phyloP scores from a whole-genome alignment of 2,113 vertebrate genomes.

The Phylloscopus trochilus region DNA sequence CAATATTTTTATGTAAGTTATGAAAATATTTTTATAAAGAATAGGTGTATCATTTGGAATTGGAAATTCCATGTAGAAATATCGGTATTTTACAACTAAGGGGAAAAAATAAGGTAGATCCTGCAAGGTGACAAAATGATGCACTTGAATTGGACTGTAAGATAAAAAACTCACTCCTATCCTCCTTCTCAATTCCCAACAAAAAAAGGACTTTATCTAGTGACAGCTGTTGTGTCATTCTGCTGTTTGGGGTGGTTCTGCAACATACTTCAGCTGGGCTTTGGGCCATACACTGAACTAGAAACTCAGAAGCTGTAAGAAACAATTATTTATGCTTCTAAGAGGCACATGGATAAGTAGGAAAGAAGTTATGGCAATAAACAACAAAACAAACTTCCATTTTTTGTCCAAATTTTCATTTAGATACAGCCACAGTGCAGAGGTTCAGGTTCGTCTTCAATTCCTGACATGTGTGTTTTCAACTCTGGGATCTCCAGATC shows the following conservation, averaged over 20 bases:
- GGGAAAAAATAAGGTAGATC: neutral
- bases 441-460: constrained; percentile 97
- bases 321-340: neutral
- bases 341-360: rapidly evolving
- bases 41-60: neutral
- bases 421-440: constrained; percentile 96
- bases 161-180: rapidly evolving
- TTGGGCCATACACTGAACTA: neutral
- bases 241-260: neutral
- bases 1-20: neutral
- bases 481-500: constrained; percentile 95
- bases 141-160: neutral
- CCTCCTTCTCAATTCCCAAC: rapidly evolving
- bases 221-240: rapidly evolving
- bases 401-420: constrained; percentile 25
- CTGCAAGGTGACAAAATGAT: neutral
- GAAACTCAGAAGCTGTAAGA: neutral
- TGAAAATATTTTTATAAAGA: neutral
- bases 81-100: neutral
- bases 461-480: constrained; percentile 99
- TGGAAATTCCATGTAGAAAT: neutral
- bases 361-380: neutral
- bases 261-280: neutral
- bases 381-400: neutral
- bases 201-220: neutral